Evolutionary conservation across 2,888 invertebrate species (phyloP).

Genomic region (Acanthosepion esculentum): DNA sequence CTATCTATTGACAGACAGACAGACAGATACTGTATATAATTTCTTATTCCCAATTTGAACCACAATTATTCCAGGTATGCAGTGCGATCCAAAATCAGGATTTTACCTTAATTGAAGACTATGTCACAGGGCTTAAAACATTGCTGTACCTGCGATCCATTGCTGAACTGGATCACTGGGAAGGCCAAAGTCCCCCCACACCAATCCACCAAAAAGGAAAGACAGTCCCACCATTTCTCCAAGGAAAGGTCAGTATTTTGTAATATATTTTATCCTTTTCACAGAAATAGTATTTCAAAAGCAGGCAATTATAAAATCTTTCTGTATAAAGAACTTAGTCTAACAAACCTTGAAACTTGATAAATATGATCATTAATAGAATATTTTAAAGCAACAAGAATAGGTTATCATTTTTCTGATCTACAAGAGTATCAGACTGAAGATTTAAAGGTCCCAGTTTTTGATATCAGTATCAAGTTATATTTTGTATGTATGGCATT

Average conservation of each 20-base stretch:
- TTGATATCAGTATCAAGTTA: too few relatives aligned
- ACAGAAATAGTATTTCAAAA: not conserved
- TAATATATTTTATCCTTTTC: not conserved
- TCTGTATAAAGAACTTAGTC: too few relatives aligned
- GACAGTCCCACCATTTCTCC: conserved; percentile 80
- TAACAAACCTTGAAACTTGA: too few relatives aligned
- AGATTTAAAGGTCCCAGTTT: too few relatives aligned
- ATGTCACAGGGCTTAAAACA: conserved; percentile 89
- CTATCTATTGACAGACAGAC: too few relatives aligned
- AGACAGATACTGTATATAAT: not conserved
- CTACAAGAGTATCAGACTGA: too few relatives aligned
- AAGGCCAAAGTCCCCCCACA: conserved; percentile 94
- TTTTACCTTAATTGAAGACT: conserved; percentile 96
- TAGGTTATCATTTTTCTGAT: too few relatives aligned
- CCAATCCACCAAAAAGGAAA: conserved; percentile 94
- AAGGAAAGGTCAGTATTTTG: conserved; percentile 81
- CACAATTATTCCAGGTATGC: conserved; percentile 81
- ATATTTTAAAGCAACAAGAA: too few relatives aligned
- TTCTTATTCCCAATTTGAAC: not conserved
- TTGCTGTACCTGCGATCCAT: conserved; percentile 84
- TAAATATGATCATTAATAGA: too few relatives aligned
- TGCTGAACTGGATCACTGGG: conserved; percentile 81
- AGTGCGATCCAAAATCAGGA: conserved; percentile 99
- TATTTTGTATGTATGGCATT: too few relatives aligned
- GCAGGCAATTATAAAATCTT: too few relatives aligned